A percentile compares a stretch with the other conserved stretches of the same genome.
Evolutionary conservation across 2,113 vertebrate species (phyloP).

Genomic region (Colossoma macropomum): DNA sequence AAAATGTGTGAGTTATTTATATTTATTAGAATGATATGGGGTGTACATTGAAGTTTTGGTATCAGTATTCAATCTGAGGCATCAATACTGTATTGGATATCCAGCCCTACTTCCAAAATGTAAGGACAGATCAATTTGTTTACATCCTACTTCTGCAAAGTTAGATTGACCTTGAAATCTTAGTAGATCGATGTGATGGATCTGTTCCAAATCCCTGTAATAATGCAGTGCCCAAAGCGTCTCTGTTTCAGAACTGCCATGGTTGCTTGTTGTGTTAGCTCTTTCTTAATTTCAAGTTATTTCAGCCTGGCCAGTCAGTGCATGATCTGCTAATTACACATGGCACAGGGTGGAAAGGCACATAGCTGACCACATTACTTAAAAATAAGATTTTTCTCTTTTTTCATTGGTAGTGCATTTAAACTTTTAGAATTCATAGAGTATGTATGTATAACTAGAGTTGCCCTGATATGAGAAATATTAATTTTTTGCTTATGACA

Average conservation of each 20-base stretch:
- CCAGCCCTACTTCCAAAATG: neutral
- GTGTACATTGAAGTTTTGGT: neutral
- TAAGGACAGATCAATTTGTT: neutral
- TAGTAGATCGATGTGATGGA: neutral
- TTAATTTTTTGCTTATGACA: too few species aligned
- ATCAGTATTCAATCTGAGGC: neutral
- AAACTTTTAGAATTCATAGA: too few species aligned
- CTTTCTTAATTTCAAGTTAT: neutral
- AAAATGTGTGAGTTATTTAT: too few species aligned
- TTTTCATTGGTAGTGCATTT: too few species aligned
- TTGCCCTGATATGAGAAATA: too few species aligned
- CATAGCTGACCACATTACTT: too few species aligned
- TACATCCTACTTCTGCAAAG: neutral
- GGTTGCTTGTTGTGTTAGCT: too few species aligned
- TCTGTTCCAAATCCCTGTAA: neutral
- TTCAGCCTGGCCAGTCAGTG: neutral
- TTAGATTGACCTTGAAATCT: conserved; percentile 13
- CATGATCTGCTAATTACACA: too few species aligned
- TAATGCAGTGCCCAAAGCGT: neutral
- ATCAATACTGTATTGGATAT: neutral
- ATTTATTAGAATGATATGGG: too few species aligned
- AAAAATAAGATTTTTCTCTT: too few species aligned
- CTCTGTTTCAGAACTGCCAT: neutral
- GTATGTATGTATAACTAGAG: too few species aligned
- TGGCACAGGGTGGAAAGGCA: too few species aligned